Percentiles rank a stretch among this genome's conserved stretches.
These are phyloP conservation scores for Psophia crepitans DNA, from an alignment of 2,113 vertebrate genomes.

Conservation along the genomic window DNA sequence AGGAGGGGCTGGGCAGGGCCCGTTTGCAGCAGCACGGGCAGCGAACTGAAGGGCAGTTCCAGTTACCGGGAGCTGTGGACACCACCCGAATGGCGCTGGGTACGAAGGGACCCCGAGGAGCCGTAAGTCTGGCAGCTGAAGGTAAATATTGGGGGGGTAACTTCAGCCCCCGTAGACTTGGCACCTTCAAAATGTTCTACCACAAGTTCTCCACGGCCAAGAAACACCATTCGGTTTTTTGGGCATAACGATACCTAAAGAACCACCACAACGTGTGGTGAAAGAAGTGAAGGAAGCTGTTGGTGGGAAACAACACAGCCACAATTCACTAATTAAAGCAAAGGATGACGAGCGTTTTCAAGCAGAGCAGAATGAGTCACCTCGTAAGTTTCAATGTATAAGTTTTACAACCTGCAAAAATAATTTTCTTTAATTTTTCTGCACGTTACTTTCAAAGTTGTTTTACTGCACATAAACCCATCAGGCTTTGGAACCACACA, in stretches of 20 bases:
- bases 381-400: not conserved
- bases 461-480: conserved; percentile 24
- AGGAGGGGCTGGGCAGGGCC: no score
- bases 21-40: not conserved
- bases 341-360: not conserved
- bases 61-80: not conserved
- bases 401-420: not conserved
- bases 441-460: not conserved
- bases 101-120: not conserved
- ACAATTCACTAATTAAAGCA: not conserved
- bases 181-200: not conserved
- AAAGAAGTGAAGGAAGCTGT: not conserved
- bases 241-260: accelerated
- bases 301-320: not conserved
- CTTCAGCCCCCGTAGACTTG: not conserved
- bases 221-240: not conserved
- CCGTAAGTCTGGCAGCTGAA: not conserved
- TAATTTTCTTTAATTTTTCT: conserved; percentile 6
- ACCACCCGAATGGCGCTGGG: not conserved
- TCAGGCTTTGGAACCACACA: conserved; percentile 11
- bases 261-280: not conserved
- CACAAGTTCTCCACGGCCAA: not conserved
- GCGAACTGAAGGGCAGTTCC: not conserved
- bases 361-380: not conserved
- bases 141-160: not conserved